Base-by-base conservation (phyloP, 2,888 invertebrate genomes). In the Pecten maximus region DNA sequence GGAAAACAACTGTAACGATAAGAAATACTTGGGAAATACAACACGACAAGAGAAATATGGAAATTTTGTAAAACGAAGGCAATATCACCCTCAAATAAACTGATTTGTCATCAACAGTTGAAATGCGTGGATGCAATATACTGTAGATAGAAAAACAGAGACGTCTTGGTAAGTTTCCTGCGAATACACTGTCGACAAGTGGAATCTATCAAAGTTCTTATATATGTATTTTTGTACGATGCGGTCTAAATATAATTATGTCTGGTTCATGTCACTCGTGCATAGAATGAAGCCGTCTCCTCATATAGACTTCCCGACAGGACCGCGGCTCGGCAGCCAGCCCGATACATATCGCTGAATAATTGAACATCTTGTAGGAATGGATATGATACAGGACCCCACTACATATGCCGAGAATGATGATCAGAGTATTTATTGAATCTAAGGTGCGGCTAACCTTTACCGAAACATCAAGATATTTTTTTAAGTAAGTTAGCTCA, bases 261-360 rank as follows among this genome's bases (percentile, higher is more conserved):
- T 74, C 74, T 74, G 74, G 28, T 74, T 74, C 74, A 74, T 74
- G 74, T 74, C 74, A 74, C 74, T 74, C 74, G 74, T 74, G 35
- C 35, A 74, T 74, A 74, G 35, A 35, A 74, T 74, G 74, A 74
- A 74, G 35, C 54, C 54, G 54, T 54, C 54, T 54, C 12, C 54
- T 19, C 6, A 35, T 35, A 74, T 74, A 54, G 50, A 74, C 74
- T 74, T 35, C 15, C 74, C 74, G 74, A 74, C 74, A 74, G 74
- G 74, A 74, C 74, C 74, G 50, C 50, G 35, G 74, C 74, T 74
- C 74, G 74, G 12, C 74, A 74, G 74, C 35, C 54, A 54, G n/a
- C 54, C 54, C 74, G 74, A 74, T 74, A 74, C 74, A 74, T 74
- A 74, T 74, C 74, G 74, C 74, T 74, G 74, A 74, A 74, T 74